A percentile compares a stretch with the other conserved stretches of the same genome.
phyloP scores from a whole-genome alignment of 1,140 invertebrate genomes.

The Tachypleus tridentatus region DNA sequence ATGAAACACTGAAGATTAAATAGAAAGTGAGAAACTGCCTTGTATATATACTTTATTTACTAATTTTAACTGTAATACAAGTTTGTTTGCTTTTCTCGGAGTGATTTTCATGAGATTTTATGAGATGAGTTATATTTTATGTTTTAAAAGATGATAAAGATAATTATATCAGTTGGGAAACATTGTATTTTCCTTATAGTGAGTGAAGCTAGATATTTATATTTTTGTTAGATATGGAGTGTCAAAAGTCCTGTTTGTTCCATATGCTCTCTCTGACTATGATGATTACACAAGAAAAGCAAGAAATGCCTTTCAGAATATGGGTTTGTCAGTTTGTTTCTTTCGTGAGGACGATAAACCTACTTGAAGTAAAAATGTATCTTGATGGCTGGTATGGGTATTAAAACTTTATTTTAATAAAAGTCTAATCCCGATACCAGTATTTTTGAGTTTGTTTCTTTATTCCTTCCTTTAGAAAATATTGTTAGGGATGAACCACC shows the following conservation, averaged over 20 bases:
- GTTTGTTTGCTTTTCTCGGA: too few species aligned
- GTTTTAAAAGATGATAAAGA: constrained; percentile 1
- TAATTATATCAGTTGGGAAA: background rate
- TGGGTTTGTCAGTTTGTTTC: constrained; percentile 38
- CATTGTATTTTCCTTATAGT: background rate
- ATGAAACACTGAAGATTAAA: too few species aligned
- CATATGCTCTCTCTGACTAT: constrained; percentile 55
- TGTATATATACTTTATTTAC: constrained; percentile 1
- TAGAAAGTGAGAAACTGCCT: too few species aligned
- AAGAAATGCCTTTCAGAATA: constrained; percentile 43
- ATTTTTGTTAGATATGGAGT: constrained; percentile 43
- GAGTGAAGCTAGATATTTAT: constrained; percentile 6
- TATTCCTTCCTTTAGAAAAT: background rate
- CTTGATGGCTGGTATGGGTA: background rate
- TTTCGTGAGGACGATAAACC: background rate
- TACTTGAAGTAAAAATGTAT: too few species aligned
- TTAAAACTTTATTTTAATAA: constrained; percentile 16
- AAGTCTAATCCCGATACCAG: background rate
- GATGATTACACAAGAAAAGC: constrained; percentile 53
- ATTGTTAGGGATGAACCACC: too few species aligned
- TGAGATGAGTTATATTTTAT: constrained; percentile 9
- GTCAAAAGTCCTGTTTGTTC: constrained; percentile 55
- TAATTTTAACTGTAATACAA: constrained; percentile 14
- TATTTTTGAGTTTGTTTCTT: background rate
- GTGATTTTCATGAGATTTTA: constrained; percentile 1